A percentile compares a stretch with the other conserved stretches of the same genome.
Evolutionary conservation across 2,888 invertebrate species (phyloP).

Genomic region (Cheilosia grossa): DNA sequence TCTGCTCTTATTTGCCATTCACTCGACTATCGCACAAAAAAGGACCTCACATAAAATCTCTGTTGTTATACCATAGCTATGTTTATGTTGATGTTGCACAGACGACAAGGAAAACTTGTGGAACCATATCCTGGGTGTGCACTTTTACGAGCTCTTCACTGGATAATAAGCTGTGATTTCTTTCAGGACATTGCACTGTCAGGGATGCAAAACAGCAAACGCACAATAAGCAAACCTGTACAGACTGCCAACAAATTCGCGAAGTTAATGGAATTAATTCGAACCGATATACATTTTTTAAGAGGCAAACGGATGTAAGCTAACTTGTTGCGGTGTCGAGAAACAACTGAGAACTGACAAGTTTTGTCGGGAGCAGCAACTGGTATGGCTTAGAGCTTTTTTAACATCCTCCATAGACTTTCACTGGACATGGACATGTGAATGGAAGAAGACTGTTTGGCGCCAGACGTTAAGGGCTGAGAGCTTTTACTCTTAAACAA

Average conservation of each 20-base stretch:
- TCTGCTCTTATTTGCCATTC: conserved; percentile 19
- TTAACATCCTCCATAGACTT: neutral
- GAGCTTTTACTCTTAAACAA: conserved; percentile 21
- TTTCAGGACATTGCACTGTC: neutral
- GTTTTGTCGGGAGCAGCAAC: conserved; percentile 25
- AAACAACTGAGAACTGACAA: conserved; percentile 28
- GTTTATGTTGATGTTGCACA: neutral
- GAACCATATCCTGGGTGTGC: conserved; percentile 28
- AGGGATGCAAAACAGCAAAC: neutral
- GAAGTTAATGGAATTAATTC: neutral
- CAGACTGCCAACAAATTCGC: neutral
- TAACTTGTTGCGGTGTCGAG: conserved; percentile 25
- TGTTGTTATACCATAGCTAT: conserved; percentile 1
- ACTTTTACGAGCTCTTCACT: conserved; percentile 21
- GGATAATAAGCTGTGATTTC: conserved; percentile 7
- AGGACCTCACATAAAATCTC: conserved; percentile 31
- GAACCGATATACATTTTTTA: neutral
- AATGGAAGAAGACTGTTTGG: neutral
- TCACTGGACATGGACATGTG: too few species aligned
- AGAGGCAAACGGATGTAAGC: neutral
- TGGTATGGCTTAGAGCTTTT: conserved; percentile 43
- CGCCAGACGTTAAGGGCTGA: conserved; percentile 34
- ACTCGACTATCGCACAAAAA: conserved; percentile 10
- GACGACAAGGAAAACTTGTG: neutral
- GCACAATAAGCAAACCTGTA: neutral